Percentiles rank a stretch among this genome's conserved stretches.
Evolutionary conservation across 2,113 vertebrate genomes (phyloP).

Genomic region (Coreoperca whiteheadi): DNA sequence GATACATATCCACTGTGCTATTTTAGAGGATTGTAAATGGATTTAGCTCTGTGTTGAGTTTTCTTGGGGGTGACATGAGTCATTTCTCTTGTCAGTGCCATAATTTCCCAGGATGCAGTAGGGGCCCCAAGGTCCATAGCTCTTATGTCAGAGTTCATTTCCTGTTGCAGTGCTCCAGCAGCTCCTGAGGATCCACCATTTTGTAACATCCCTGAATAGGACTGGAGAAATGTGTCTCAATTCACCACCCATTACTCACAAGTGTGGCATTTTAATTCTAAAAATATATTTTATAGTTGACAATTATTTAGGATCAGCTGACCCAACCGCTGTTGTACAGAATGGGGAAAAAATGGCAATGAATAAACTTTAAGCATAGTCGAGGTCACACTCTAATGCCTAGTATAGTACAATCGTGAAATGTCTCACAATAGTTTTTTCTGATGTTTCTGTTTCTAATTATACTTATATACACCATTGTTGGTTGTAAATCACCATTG

Average conservation of each 20-base stretch:
- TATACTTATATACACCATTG: background rate
- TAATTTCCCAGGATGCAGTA: constrained; percentile 82
- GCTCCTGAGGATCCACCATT: constrained; percentile 79
- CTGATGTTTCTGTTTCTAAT: constrained; percentile 33
- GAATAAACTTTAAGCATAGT: constrained; percentile 14
- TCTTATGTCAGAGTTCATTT: constrained; percentile 83
- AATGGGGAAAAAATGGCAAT: background rate
- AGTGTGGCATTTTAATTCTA: background rate
- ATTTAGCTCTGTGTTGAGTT: constrained; percentile 42
- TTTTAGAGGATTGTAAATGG: constrained; percentile 54
- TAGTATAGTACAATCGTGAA: background rate
- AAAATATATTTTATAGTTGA: background rate
- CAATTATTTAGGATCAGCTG: background rate
- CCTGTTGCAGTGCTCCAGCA: constrained; percentile 72
- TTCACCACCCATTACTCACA: background rate
- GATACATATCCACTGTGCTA: constrained; percentile 22
- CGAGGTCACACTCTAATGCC: background rate
- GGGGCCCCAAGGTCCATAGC: constrained; percentile 77
- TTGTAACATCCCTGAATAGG: constrained; percentile 63
- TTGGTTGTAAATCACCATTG: background rate
- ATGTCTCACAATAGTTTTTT: constrained; percentile 6
- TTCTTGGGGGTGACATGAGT: constrained; percentile 60
- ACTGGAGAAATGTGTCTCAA: constrained; percentile 36
- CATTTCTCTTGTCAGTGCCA: constrained; percentile 74
- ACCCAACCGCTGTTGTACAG: background rate